Percentiles rank a stretch among this genome's conserved stretches.
These are phyloP conservation scores for Spizaetus ornatus DNA, from an alignment of 2,113 vertebrate species.

Conservation along the genomic window DNA sequence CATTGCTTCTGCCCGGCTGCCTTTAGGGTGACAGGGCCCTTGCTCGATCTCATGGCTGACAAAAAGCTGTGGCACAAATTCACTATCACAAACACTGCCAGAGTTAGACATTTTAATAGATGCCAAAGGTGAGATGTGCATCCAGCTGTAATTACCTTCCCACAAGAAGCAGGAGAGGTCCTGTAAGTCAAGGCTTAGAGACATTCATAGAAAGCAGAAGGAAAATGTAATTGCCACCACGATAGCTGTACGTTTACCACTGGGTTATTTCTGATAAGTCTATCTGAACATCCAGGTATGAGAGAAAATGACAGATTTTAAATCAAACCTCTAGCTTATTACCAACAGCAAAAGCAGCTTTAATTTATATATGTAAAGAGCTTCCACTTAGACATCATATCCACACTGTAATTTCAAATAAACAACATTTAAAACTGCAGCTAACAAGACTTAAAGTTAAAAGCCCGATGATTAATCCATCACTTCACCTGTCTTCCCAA, in stretches of 20 bases:
- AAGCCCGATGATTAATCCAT: conserved; percentile 61
- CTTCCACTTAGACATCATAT: conserved; percentile 20
- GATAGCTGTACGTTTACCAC: not conserved
- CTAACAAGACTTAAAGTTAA: conserved; percentile 64
- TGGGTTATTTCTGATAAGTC: not conserved
- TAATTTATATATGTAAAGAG: conserved; percentile 38
- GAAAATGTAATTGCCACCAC: not conserved
- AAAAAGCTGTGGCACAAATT: not conserved
- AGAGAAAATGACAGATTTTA: conserved; percentile 9
- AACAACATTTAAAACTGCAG: conserved; percentile 65
- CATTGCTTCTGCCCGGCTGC: not conserved
- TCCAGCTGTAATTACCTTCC: not conserved
- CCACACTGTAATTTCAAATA: conserved; percentile 63
- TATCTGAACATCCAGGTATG: not conserved
- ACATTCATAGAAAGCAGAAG: not conserved
- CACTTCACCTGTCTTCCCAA: conserved; percentile 70
- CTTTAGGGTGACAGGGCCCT: not conserved
- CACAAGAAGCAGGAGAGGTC: not conserved
- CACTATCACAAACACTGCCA: not conserved
- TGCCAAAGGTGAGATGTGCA: not conserved
- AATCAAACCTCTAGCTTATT: conserved; percentile 10
- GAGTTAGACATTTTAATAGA: not conserved
- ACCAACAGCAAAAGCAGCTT: not conserved
- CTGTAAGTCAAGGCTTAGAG: not conserved
- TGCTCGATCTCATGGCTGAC: not conserved